Percentiles rank a stretch among this genome's conserved stretches.
Evolutionary conservation across 2,888 invertebrate genomes (phyloP).

Genomic region (Leptinotarsa juncta): DNA sequence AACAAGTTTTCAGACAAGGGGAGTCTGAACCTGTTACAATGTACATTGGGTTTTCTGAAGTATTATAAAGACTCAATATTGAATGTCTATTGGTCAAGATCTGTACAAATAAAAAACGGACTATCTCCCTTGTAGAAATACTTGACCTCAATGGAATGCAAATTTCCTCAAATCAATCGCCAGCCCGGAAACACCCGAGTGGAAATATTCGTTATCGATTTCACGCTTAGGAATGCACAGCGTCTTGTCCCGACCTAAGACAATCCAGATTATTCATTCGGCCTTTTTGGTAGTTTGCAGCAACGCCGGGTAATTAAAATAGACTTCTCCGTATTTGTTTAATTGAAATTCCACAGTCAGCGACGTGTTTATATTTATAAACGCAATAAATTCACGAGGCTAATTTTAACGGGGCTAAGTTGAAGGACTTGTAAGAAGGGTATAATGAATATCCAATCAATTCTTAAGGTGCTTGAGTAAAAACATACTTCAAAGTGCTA

Average conservation of each 20-base stretch:
- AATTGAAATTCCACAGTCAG: neutral
- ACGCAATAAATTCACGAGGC: neutral
- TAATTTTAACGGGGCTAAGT: constrained; percentile 4
- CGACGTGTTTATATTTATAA: constrained; percentile 12
- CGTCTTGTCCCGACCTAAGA: constrained; percentile 14
- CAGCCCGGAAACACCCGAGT: neutral
- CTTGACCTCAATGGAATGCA: neutral
- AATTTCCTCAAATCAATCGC: neutral
- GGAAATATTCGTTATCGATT: constrained; percentile 1
- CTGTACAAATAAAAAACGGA: neutral
- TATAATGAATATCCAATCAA: no score
- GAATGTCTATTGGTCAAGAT: neutral
- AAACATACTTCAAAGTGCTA: no score
- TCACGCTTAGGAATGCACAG: neutral
- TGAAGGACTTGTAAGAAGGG: neutral
- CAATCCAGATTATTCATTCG: constrained; percentile 8
- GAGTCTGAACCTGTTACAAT: no score
- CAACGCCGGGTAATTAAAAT: constrained; percentile 13
- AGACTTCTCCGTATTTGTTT: neutral
- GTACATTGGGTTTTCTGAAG: no score
- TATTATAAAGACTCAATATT: no score
- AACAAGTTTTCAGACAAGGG: no score
- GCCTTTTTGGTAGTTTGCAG: neutral
- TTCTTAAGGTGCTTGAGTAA: no score
- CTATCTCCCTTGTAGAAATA: neutral